A percentile compares a stretch with the other conserved stretches of the same genome.
These are phyloP conservation scores for Pelecanoides urinatrix DNA, from an alignment of 2,113 vertebrate species.

Conservation along the genomic window DNA sequence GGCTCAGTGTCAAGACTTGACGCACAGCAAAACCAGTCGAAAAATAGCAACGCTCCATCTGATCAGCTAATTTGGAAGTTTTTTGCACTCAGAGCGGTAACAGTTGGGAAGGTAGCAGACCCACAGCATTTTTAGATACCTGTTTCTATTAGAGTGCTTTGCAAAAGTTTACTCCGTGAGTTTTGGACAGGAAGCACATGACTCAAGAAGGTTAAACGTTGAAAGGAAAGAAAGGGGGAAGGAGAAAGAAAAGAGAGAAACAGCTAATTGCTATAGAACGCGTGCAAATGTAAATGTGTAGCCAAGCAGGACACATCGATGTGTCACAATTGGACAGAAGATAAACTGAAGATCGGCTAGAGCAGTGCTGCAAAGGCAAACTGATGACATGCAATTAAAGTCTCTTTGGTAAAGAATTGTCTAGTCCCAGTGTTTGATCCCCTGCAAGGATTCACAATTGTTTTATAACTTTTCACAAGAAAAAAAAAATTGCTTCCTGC, in stretches of 20 bases:
- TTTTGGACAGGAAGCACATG: not conserved
- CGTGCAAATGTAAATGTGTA: not conserved
- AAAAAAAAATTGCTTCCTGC: not conserved
- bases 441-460: not conserved
- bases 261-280: not conserved
- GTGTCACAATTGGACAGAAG: not conserved
- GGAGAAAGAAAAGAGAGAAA: not conserved
- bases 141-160: not conserved
- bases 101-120: not conserved
- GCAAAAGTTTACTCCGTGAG: not conserved
- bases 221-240: not conserved
- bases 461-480: not conserved
- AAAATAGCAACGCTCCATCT: not conserved
- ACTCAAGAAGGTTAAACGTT: not conserved
- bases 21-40: slow-evolving; percentile 6
- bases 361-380: not conserved
- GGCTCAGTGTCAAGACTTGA: slow-evolving; percentile 29
- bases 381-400: not conserved
- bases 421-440: not conserved
- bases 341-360: not conserved
- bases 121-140: not conserved
- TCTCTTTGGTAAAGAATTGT: not conserved
- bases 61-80: not conserved
- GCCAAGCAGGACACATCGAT: not conserved
- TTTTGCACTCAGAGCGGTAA: not conserved